Conservation (phyloP, 2,797 vertebrate genomes). For the Allenopithecus nigroviridis region DNA sequence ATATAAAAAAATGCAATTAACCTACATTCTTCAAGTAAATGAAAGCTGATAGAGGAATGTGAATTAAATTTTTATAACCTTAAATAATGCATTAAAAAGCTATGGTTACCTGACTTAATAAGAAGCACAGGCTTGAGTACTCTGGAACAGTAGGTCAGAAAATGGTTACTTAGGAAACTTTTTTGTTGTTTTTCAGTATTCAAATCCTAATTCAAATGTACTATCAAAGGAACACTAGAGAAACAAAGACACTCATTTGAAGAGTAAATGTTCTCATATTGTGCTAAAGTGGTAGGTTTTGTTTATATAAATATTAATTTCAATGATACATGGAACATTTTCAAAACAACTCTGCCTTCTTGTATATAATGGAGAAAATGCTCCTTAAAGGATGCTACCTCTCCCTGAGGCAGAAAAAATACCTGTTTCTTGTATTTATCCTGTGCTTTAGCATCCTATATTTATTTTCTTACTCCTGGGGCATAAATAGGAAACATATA, state of each 20-base stretch:
- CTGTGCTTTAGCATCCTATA: not conserved
- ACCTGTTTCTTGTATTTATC: not conserved
- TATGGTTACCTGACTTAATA: constrained; percentile 54
- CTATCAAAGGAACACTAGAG: not conserved
- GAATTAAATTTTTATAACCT: constrained; percentile 66
- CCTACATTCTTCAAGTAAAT: constrained; percentile 46
- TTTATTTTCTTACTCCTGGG: not conserved
- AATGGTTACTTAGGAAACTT: not conserved
- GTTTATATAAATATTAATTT: not conserved
- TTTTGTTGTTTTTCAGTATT: not conserved
- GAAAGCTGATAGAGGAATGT: constrained; percentile 63
- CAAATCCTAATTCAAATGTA: not conserved
- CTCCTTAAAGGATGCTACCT: not conserved
- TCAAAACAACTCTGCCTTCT: constrained; percentile 1
- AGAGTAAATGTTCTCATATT: not conserved
- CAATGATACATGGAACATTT: not conserved
- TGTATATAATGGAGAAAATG: not conserved
- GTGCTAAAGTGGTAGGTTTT: not conserved
- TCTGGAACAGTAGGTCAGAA: not conserved
- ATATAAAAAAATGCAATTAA: constrained; percentile 34
- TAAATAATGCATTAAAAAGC: constrained; percentile 72
- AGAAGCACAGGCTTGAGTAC: not conserved
- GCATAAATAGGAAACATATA: not conserved
- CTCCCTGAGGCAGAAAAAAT: not conserved
- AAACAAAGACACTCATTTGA: not conserved